Percentiles rank a stretch among this genome's conserved stretches.
These are phyloP conservation scores for Drosophila seclusa DNA, from an alignment of 2,888 invertebrate species.

Conservation along the genomic window DNA sequence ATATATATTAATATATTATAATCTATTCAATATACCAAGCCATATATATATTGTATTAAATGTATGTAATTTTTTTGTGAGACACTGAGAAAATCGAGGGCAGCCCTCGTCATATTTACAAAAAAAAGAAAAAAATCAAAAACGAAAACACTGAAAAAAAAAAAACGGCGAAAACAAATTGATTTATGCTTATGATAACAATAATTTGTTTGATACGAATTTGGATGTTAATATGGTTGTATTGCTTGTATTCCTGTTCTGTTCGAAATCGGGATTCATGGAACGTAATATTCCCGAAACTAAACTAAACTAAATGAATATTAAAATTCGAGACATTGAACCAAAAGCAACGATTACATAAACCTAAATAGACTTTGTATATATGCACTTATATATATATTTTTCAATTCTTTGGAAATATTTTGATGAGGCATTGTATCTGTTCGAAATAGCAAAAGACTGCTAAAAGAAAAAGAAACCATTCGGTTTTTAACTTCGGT, in stretches of 20 bases:
- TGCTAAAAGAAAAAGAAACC: not conserved
- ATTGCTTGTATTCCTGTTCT: constrained; percentile 14
- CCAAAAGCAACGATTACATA: not conserved
- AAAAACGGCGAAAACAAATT: not conserved
- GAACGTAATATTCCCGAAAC: not conserved
- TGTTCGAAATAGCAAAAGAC: not conserved
- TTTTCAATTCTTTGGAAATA: not conserved
- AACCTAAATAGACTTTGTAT: constrained; percentile 7
- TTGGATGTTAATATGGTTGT: constrained; percentile 39
- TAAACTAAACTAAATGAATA: constrained; percentile 1
- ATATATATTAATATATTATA: constrained; percentile 28
- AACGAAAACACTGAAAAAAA: not conserved
- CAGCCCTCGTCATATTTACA: constrained; percentile 37
- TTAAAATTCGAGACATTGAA: not conserved
- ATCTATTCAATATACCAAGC: constrained; percentile 37
- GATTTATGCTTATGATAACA: constrained; percentile 20
- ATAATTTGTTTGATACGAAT: constrained; percentile 2
- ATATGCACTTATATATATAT: not conserved
- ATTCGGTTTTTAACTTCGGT: not conserved
- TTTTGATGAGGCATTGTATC: not conserved
- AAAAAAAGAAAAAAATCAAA: constrained; percentile 13
- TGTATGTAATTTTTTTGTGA: constrained; percentile 34
- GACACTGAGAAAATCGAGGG: constrained; percentile 24
- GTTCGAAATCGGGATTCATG: not conserved
- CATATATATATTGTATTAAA: constrained; percentile 47